phyloP scores from a whole-genome alignment of 2,888 invertebrate genomes.

The Actias luna region DNA sequence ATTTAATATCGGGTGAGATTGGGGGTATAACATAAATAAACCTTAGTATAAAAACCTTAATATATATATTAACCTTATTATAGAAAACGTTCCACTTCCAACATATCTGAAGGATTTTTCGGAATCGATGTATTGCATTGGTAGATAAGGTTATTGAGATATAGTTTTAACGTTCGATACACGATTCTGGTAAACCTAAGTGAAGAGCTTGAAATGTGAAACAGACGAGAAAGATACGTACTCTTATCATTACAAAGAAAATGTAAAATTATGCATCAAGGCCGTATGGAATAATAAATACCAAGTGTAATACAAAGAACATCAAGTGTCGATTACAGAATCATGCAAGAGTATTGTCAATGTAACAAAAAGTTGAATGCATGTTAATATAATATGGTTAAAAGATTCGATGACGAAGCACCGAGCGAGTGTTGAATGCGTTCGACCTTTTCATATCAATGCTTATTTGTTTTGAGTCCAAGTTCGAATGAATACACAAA shows the following conservation, averaged over 20 bases:
- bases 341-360: constrained; percentile 40
- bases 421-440: constrained; percentile 35
- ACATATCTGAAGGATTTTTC: too few relatives aligned
- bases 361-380: constrained; percentile 42
- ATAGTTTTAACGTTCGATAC: too few relatives aligned
- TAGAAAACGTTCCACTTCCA: too few relatives aligned
- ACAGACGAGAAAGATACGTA: not conserved
- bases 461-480: constrained; percentile 35
- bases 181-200: too few relatives aligned
- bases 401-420: constrained; percentile 34
- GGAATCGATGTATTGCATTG: too few relatives aligned
- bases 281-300: not conserved
- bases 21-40: too few relatives aligned
- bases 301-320: not conserved
- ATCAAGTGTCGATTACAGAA: constrained; percentile 31
- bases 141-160: too few relatives aligned
- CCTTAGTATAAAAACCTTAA: too few relatives aligned
- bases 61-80: too few relatives aligned
- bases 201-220: too few relatives aligned
- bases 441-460: constrained; percentile 37
- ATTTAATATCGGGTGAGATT: too few relatives aligned
- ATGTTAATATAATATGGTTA: constrained; percentile 27
- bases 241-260: not conserved
- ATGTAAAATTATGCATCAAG: not conserved
- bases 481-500: constrained; percentile 22